phyloP scores from a whole-genome alignment of 2,888 invertebrate genomes.

The Pterobdella sp. region DNA sequence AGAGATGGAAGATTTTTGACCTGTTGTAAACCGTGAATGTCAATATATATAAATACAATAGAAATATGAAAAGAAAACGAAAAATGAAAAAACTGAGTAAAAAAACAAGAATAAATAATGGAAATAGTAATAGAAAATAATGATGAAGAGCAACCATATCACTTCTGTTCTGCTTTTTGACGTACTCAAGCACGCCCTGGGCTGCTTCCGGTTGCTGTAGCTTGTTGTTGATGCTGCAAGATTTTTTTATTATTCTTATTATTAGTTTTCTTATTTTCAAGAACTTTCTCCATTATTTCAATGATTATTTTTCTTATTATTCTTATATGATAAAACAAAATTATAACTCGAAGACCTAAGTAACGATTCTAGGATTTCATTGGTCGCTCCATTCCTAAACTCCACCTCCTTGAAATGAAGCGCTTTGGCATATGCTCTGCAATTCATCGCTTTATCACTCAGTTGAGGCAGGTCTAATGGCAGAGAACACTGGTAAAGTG shows the following conservation, averaged over 20 bases:
- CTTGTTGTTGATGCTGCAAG: constrained; percentile 84
- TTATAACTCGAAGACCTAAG: no score
- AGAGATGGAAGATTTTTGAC: not conserved
- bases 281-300: no score
- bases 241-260: no score
- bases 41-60: not conserved
- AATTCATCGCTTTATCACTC: constrained; percentile 88
- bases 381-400: constrained; percentile 63
- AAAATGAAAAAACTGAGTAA: not conserved
- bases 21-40: constrained; percentile 15
- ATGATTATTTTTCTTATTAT: no score
- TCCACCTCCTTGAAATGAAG: constrained; percentile 86
- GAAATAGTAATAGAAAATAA: not conserved
- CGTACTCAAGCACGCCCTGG: constrained; percentile 77
- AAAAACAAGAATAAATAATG: no score
- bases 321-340: no score
- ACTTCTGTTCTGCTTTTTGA: constrained; percentile 61
- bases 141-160: constrained; percentile 43
- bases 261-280: no score
- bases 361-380: constrained; percentile 81
- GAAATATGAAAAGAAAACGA: not conserved
- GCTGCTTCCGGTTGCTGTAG: constrained; percentile 96
- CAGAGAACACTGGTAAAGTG: constrained; percentile 64
- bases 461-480: constrained; percentile 78
- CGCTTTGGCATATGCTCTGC: constrained; percentile 75